Evolutionary conservation across 2,888 invertebrate genomes (phyloP).

Genomic region (Balanococcus diminutus): DNA sequence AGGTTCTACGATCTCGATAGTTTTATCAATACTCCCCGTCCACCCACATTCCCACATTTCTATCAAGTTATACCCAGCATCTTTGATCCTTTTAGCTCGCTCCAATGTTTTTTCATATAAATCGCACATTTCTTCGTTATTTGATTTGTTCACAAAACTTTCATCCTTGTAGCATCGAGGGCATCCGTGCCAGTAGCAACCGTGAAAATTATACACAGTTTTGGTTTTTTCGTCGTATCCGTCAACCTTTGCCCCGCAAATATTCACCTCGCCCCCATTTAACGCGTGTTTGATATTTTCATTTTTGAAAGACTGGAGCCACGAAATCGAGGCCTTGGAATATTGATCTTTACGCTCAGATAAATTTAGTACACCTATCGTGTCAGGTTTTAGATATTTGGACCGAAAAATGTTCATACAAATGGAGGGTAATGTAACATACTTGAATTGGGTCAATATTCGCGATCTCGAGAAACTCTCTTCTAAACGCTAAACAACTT

Average conservation of each 20-base stretch:
- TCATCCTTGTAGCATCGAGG: conserved; percentile 24
- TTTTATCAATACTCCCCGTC: too few relatives aligned
- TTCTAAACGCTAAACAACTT: too few relatives aligned
- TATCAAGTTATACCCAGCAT: too few relatives aligned
- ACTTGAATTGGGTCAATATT: too few relatives aligned
- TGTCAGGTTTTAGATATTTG: conserved; percentile 48
- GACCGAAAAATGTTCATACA: conserved; percentile 56
- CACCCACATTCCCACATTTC: too few relatives aligned
- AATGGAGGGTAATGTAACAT: conserved; percentile 56
- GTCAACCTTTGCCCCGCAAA: conserved; percentile 23
- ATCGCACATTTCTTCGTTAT: too few relatives aligned
- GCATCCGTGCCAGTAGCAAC: conserved; percentile 46
- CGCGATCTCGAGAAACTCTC: too few relatives aligned
- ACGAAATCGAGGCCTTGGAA: conserved; percentile 56
- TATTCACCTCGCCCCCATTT: not conserved
- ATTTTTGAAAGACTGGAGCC: conserved; percentile 54
- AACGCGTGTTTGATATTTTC: conserved; percentile 27
- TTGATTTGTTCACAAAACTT: not conserved
- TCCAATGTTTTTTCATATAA: too few relatives aligned
- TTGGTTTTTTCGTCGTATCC: conserved; percentile 11
- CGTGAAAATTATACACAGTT: conserved; percentile 35
- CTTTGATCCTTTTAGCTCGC: too few relatives aligned
- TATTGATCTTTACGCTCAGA: conserved; percentile 55
- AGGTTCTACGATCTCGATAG: conserved; percentile 51
- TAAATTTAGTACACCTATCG: not conserved